Evolutionary conservation across 2,113 vertebrate species (phyloP).

Genomic region (Salminus brasiliensis): DNA sequence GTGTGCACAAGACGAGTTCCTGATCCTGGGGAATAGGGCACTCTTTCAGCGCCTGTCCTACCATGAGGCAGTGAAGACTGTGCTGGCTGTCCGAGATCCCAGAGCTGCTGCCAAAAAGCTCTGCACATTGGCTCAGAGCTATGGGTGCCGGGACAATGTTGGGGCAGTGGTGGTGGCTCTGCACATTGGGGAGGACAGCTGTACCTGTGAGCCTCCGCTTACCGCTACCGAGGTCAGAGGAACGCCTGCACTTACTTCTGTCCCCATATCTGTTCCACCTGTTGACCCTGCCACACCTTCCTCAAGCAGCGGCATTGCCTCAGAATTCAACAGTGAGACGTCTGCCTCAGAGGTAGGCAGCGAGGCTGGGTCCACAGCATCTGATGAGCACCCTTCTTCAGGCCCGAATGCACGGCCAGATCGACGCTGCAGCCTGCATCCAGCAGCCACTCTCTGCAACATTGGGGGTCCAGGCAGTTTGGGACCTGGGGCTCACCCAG

Average conservation of each 20-base stretch:
- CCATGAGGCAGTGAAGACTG: constrained; percentile 83
- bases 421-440: constrained; percentile 90
- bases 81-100: constrained; percentile 84
- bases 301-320: constrained; percentile 87
- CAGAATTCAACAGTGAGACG: constrained; percentile 91
- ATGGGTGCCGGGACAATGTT: constrained; percentile 93
- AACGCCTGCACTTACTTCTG: constrained; percentile 36
- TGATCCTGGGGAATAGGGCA: constrained; percentile 91
- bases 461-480: constrained; percentile 60
- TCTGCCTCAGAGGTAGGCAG: constrained; percentile 94
- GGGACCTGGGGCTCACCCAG: constrained; percentile 58
- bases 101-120: constrained; percentile 91
- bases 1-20: constrained; percentile 88
- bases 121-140: constrained; percentile 93
- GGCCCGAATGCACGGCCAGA: constrained; percentile 81
- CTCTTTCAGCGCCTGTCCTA: constrained; percentile 90
- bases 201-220: constrained; percentile 84
- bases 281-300: constrained; percentile 83
- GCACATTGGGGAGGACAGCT: constrained; percentile 85
- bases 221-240: constrained; percentile 70
- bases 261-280: constrained; percentile 59
- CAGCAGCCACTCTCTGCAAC: constrained; percentile 74
- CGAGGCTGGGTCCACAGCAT: constrained; percentile 95
- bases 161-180: constrained; percentile 88
- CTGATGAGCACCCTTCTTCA: constrained; percentile 84